Evolutionary conservation across 1,140 invertebrate genomes (phyloP), one percentile per base, ranked within the genome.

Genomic region (Apis mellifera): DNA sequence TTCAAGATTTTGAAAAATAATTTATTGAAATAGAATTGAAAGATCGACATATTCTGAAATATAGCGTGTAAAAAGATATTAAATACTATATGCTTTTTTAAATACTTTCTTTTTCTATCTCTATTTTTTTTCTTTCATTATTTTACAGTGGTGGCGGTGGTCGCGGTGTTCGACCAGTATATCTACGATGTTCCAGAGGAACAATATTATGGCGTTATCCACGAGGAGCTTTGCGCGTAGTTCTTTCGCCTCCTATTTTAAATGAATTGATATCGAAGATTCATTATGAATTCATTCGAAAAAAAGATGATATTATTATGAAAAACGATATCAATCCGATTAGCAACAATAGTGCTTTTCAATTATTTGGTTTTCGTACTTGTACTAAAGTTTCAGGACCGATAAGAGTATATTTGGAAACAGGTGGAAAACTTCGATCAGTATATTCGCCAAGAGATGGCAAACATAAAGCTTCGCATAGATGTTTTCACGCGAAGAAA

Each of bases 151-250:
- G 92, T 42, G 93, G 93, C 13, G 92, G 92, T 50, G 94, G 94
- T 1, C 95, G 96, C 72, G 96, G 96, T 7, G 96, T 97, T 12
- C 96, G 96, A 50, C 96, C 97, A 0, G 96, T 97, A 11, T 97
- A 97, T 93, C 95, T 97, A 42, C 95, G 97, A 32, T 97, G 97
- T 87, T 94, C 96, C 4, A 95, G 96, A 72, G 97, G 97, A 19
- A 93, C 94, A 1, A 95, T 97, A 0, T 94, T 94, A 7, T 97
- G 97, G 97, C 91, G 95, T 76, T 97, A 97, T 91, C 97, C 97
- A 0, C 94, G 96, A 13, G 97, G 97, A 0, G 97, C 96, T 0
- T 91, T 97, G 9, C 92, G 97, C 21, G 94, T 97, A 13, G 95
- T 97, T 11, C 94, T 97, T 52, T 94, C 75, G 90, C 96, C 70